phyloP scores from a whole-genome alignment of 2,797 vertebrate genomes.

The Myotis planiceps region DNA sequence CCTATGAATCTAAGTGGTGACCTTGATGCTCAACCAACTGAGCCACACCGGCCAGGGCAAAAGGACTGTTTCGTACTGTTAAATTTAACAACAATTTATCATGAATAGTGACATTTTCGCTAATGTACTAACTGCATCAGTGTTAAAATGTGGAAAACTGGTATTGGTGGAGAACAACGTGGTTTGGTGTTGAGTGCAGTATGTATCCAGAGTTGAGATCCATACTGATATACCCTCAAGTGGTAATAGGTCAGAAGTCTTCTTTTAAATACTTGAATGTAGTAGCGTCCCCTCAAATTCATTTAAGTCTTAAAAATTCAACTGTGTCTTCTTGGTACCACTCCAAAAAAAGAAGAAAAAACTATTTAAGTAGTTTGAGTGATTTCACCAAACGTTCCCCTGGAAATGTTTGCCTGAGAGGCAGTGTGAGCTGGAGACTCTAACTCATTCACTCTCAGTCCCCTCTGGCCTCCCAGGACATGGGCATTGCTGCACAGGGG shows the following conservation, averaged over 20 bases:
- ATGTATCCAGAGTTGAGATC: background rate
- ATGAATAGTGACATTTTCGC: background rate
- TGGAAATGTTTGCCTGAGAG: background rate
- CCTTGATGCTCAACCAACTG: background rate
- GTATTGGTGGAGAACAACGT: background rate
- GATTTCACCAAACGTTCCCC: background rate
- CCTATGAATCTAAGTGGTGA: background rate
- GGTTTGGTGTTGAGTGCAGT: background rate
- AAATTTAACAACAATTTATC: background rate
- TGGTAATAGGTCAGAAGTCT: background rate
- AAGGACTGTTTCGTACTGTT: background rate
- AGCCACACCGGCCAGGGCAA: background rate
- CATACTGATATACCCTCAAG: background rate
- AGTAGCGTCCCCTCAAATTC: background rate
- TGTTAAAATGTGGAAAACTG: background rate
- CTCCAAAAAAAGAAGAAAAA: background rate
- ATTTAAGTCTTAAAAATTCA: background rate
- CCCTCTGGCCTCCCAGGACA: background rate
- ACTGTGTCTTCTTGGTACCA: background rate
- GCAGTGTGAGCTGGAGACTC: background rate
- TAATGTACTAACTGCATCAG: background rate
- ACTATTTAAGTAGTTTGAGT: background rate
- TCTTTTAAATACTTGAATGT: background rate
- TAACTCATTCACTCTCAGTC: background rate
- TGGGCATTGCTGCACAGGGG: background rate